Evolutionary conservation across 2,888 invertebrate species (phyloP).

Genomic region (Apomyelois bistriatella): DNA sequence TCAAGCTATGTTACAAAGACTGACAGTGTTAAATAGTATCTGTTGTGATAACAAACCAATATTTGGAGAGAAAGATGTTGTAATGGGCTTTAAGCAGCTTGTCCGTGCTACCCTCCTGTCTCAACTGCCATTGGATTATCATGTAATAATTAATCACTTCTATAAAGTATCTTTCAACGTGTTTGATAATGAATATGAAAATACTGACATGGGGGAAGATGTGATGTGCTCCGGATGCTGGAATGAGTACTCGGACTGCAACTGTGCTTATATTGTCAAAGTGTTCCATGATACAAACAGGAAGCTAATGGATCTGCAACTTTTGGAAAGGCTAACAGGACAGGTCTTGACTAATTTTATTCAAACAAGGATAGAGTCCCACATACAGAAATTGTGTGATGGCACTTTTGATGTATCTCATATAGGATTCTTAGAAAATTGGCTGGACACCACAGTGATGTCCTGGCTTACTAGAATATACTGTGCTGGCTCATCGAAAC

Average conservation of each 20-base stretch:
- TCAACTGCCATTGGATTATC: conserved; percentile 85
- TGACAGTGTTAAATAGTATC: conserved; percentile 74
- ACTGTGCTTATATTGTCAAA: conserved; percentile 83
- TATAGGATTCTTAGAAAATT: conserved; percentile 87
- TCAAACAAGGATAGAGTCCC: conserved; percentile 89
- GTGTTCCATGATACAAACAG: conserved; percentile 89
- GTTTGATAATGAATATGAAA: conserved; percentile 77
- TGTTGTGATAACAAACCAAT: conserved; percentile 67
- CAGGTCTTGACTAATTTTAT: conserved; percentile 91
- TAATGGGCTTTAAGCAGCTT: conserved; percentile 82
- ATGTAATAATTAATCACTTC: conserved; percentile 85
- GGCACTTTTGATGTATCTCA: conserved; percentile 93
- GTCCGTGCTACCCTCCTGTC: conserved; percentile 84
- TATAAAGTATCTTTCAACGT: conserved; percentile 89
- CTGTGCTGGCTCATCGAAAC: conserved; percentile 81
- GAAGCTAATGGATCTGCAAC: conserved; percentile 86
- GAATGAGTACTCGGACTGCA: conserved; percentile 78
- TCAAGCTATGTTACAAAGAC: conserved; percentile 72
- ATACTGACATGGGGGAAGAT: conserved; percentile 78
- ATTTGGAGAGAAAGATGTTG: conserved; percentile 76
- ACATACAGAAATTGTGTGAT: conserved; percentile 91
- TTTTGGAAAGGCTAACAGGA: conserved; percentile 91
- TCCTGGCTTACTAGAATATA: conserved; percentile 93
- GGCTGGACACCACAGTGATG: conserved; percentile 92
- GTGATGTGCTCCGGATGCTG: conserved; percentile 87